Percentiles rank a stretch among this genome's conserved stretches.
phyloP scores from a whole-genome alignment of 2,888 invertebrate genomes.

The Mongoloraphidia duomilia region DNA sequence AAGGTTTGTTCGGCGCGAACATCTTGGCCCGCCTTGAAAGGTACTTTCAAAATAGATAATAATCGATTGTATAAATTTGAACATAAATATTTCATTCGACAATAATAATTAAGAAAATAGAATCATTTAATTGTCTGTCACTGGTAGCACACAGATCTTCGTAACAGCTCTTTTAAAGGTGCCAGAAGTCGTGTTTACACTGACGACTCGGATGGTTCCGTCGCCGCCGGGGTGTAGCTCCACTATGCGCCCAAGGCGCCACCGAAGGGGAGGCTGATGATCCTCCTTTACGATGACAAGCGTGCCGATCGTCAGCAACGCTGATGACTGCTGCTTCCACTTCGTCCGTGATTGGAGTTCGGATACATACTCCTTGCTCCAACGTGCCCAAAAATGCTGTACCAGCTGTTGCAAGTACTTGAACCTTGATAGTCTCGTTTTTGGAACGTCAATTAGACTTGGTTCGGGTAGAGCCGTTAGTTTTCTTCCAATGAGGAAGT shows the following conservation, averaged over 20 bases:
- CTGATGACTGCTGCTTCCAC: no score
- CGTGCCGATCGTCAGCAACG: no score
- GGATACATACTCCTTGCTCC: conserved; percentile 16
- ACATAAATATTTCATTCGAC: no score
- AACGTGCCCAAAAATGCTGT: conserved; percentile 14
- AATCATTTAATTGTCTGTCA: background rate
- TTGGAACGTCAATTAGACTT: background rate
- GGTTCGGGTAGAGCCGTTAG: background rate
- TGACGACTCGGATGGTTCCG: background rate
- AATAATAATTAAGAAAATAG: no score
- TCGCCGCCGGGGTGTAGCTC: background rate
- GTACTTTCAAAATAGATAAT: no score
- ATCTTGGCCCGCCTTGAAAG: no score
- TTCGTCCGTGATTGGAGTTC: conserved; percentile 13
- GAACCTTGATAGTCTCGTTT: conserved; percentile 8
- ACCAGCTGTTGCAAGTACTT: conserved; percentile 13
- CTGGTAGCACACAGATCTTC: background rate
- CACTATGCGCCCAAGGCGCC: background rate
- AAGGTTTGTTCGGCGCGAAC: no score
- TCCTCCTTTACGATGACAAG: no score
- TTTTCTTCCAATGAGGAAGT: background rate
- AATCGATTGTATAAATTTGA: no score
- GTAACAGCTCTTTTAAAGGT: background rate
- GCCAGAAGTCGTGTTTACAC: background rate
- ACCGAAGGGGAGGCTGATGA: no score